Conservation (phyloP, 2,797 vertebrate genomes). For the Siniperca obscura region DNA sequence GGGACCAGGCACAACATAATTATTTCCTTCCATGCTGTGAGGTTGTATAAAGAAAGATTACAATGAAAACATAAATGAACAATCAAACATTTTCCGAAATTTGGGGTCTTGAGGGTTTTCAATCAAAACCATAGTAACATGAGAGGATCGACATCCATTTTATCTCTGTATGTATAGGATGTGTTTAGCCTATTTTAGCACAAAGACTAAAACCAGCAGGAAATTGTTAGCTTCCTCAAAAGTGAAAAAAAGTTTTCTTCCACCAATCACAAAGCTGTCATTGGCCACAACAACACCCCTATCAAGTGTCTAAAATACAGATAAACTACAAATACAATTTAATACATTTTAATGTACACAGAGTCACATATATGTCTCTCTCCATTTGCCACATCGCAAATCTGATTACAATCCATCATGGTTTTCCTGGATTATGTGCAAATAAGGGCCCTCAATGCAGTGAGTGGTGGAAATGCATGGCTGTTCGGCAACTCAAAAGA, state of each 20-base stretch:
- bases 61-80: neutral
- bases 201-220: neutral
- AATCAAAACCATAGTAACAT: neutral
- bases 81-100: neutral
- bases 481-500: neutral
- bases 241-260: neutral
- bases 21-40: neutral
- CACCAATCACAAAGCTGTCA: neutral
- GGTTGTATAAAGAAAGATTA: neutral
- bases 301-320: neutral
- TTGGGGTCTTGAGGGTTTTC: neutral
- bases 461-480: neutral
- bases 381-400: neutral
- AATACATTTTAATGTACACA: neutral
- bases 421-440: neutral
- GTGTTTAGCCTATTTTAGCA: neutral
- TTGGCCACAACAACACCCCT: neutral
- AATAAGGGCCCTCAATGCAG: neutral
- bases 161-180: neutral
- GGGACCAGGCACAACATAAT: neutral
- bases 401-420: neutral
- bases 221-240: neutral
- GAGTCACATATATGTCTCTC: neutral
- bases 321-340: neutral
- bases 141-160: neutral